Percentiles rank a stretch among this genome's conserved stretches.
Conservation (phyloP, 2,113 vertebrate species). For the Cochlearius cochlearius region DNA sequence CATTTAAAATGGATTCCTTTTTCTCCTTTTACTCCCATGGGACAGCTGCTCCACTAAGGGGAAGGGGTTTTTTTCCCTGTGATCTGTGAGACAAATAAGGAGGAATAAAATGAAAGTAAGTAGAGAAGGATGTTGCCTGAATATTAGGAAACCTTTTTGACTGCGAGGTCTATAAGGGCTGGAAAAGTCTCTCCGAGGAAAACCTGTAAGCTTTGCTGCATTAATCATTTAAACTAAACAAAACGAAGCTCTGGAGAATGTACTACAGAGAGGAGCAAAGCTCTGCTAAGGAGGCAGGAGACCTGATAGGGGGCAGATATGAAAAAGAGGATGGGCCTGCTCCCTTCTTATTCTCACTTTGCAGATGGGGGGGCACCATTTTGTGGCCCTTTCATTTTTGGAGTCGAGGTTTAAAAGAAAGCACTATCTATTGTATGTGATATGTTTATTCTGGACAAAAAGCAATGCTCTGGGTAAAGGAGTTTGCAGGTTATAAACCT, state of each 20-base stretch:
- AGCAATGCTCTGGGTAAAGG: not conserved
- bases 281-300: not conserved
- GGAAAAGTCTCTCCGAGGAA: slow-evolving; percentile 23
- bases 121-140: not conserved
- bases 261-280: not conserved
- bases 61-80: not conserved
- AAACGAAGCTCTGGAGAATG: not conserved
- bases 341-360: not conserved
- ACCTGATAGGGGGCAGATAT: not conserved
- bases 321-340: not conserved
- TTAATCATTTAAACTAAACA: slow-evolving; percentile 56
- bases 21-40: not conserved
- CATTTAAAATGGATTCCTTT: not conserved
- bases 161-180: not conserved
- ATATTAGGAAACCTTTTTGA: slow-evolving; percentile 28
- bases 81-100: not conserved
- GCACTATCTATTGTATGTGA: not conserved
- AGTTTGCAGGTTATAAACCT: slow-evolving; percentile 44
- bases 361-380: not conserved
- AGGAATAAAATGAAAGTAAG: slow-evolving; percentile 4
- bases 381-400: not conserved
- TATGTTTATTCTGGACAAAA: slow-evolving; percentile 22
- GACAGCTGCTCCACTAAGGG: not conserved
- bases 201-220: slow-evolving; percentile 34
- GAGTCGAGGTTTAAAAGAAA: not conserved